phyloP scores from a whole-genome alignment of 2,113 vertebrate genomes.

The Atherinomorus stipes region DNA sequence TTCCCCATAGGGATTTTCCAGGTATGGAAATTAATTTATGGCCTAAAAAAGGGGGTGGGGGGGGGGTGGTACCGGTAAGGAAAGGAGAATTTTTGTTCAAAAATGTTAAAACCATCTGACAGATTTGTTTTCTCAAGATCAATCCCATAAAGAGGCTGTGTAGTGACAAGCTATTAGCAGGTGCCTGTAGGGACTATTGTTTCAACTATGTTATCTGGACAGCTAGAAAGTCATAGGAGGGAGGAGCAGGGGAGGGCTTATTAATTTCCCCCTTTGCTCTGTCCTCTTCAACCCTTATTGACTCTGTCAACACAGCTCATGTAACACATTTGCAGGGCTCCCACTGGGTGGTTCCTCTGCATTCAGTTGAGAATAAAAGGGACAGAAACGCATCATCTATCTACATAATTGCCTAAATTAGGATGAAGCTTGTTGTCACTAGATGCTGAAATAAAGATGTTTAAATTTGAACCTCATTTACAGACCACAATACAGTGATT shows the following conservation, averaged over 20 bases:
- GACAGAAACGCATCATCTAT: not conserved
- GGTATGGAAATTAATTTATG: too few species aligned
- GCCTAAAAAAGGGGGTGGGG: too few species aligned
- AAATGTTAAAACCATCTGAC: slow-evolving; percentile 49
- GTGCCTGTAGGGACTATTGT: slow-evolving; percentile 53
- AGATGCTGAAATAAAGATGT: not conserved
- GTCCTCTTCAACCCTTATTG: slow-evolving; percentile 40
- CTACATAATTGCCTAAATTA: not conserved
- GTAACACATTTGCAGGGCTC: slow-evolving; percentile 29
- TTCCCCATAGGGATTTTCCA: too few species aligned
- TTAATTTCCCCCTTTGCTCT: slow-evolving; percentile 53
- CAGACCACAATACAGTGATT: too few species aligned
- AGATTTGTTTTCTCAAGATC: slow-evolving; percentile 37
- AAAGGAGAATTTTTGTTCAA: too few species aligned
- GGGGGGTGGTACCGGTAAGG: too few species aligned
- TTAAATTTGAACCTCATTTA: too few species aligned
- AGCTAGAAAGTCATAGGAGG: slow-evolving; percentile 48
- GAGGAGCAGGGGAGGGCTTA: slow-evolving; percentile 32
- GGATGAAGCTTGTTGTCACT: not conserved
- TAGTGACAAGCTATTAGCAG: slow-evolving; percentile 64
- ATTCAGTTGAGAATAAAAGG: slow-evolving; percentile 18
- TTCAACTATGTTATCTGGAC: slow-evolving; percentile 57
- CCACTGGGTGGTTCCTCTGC: slow-evolving; percentile 9
- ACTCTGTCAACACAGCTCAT: slow-evolving; percentile 51
- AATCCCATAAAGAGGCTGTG: slow-evolving; percentile 34